Evolutionary conservation across 2,888 invertebrate genomes (phyloP).

Genomic region (Candidula unifasciata): DNA sequence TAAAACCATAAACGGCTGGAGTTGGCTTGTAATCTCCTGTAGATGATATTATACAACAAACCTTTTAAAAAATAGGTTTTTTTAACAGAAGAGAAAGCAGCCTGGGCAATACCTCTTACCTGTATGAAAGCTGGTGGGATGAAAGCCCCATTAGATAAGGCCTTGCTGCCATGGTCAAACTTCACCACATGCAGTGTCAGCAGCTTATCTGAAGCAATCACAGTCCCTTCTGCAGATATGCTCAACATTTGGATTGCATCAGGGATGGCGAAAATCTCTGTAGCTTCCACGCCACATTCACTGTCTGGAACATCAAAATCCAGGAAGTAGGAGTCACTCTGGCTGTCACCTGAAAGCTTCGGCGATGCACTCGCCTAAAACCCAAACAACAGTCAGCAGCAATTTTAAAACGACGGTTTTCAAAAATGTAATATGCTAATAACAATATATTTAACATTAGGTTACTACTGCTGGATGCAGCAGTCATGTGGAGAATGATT

Average conservation of each 20-base stretch:
- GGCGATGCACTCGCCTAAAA: too few species aligned
- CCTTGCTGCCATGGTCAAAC: not conserved
- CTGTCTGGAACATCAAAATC: not conserved
- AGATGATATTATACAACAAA: too few species aligned
- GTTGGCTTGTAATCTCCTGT: too few species aligned
- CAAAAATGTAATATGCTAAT: too few species aligned
- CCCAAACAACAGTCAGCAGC: too few species aligned
- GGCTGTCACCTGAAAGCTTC: not conserved
- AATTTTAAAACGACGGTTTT: too few species aligned
- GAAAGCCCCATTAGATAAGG: not conserved
- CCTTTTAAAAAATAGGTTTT: too few species aligned
- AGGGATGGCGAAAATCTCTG: not conserved
- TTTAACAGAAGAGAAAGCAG: too few species aligned
- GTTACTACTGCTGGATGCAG: too few species aligned
- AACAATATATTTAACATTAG: too few species aligned
- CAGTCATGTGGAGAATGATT: too few species aligned
- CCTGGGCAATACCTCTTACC: conserved; percentile 75
- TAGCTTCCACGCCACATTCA: not conserved
- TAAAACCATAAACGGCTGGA: too few species aligned
- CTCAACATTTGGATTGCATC: not conserved
- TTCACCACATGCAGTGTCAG: not conserved
- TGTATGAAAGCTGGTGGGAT: conserved; percentile 80
- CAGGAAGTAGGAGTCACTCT: not conserved
- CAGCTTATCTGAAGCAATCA: not conserved
- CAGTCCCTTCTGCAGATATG: not conserved